Percentiles rank a stretch among this genome's conserved stretches.
These are phyloP conservation scores for Lasioglossum villosulum DNA, from an alignment of 2,888 invertebrate genomes.

Conservation along the genomic window DNA sequence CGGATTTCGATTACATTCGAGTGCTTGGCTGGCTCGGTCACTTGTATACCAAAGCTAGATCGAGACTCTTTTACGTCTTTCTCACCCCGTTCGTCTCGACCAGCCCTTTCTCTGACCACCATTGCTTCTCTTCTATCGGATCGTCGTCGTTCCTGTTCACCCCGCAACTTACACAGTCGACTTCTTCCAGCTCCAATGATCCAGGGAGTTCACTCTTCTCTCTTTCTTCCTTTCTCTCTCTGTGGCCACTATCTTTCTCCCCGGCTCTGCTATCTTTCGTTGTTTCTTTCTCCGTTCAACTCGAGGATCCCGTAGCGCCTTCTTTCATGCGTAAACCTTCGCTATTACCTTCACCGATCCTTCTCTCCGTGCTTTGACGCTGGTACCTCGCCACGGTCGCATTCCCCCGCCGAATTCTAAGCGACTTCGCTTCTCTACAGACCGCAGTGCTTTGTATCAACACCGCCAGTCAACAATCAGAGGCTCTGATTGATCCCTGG, in stretches of 20 bases:
- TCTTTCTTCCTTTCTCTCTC: not conserved
- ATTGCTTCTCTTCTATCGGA: conserved; percentile 25
- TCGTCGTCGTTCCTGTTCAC: conserved; percentile 13
- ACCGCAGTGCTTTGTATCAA: conserved; percentile 70
- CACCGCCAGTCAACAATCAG: conserved; percentile 77
- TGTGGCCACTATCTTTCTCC: not conserved
- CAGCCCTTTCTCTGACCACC: conserved; percentile 19
- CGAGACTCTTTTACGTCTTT: conserved; percentile 62
- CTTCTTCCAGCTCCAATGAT: conserved; percentile 20
- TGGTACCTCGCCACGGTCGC: conserved; percentile 13
- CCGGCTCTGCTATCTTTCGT: not conserved
- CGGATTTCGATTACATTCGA: conserved; percentile 80
- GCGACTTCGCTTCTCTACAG: conserved; percentile 8
- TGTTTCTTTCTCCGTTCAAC: too few species aligned
- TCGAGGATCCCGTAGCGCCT: not conserved
- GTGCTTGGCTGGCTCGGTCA: conserved; percentile 64
- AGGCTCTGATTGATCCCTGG: conserved; percentile 78
- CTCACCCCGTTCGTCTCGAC: conserved; percentile 19
- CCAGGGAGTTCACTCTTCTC: not conserved
- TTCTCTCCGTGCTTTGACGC: not conserved
- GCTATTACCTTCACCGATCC: not conserved
- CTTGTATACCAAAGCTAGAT: conserved; percentile 73
- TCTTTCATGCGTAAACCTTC: conserved; percentile 9
- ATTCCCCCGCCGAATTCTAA: conserved; percentile 30
- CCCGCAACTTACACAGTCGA: conserved; percentile 30